Percentiles rank a stretch among this genome's conserved stretches.
phyloP scores from a whole-genome alignment of 2,113 vertebrate genomes.

The Calidris pugnax region DNA sequence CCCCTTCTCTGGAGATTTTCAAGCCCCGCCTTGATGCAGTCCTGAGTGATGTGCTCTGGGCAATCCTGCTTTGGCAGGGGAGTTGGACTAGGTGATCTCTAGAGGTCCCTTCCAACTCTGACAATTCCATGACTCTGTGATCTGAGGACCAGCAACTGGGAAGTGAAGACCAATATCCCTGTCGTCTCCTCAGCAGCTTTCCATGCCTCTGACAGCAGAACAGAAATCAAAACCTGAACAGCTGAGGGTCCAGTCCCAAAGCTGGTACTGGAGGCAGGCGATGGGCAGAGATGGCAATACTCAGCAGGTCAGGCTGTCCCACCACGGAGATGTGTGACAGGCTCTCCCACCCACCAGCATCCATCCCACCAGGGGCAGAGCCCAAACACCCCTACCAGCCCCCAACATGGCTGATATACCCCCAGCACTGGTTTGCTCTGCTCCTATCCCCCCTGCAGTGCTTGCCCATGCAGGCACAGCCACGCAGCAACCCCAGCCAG shows the following conservation, averaged over 20 bases:
- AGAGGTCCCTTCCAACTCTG: too few relatives aligned
- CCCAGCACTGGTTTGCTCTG: background rate
- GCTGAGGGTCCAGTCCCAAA: background rate
- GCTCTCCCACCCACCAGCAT: rapidly evolving
- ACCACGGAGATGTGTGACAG: rapidly evolving
- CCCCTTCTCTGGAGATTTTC: too few relatives aligned
- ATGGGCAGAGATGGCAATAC: background rate
- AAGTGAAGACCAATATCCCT: background rate
- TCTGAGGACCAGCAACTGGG: background rate
- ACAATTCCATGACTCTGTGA: too few relatives aligned
- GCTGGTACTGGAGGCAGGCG: rapidly evolving
- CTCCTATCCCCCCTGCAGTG: rapidly evolving
- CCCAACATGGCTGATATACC: rapidly evolving
- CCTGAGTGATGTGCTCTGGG: too few relatives aligned
- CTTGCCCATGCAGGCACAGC: background rate
- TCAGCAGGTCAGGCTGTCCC: background rate
- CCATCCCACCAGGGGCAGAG: background rate
- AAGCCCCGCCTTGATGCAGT: too few relatives aligned
- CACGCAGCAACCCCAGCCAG: rapidly evolving
- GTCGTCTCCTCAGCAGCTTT: background rate
- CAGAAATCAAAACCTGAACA: background rate
- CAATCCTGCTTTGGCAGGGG: too few relatives aligned
- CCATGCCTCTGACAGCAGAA: background rate
- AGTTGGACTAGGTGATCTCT: too few relatives aligned
- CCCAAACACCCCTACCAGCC: background rate